phyloP scores from a whole-genome alignment of 2,797 vertebrate genomes.

The Eospalax fontanierii region DNA sequence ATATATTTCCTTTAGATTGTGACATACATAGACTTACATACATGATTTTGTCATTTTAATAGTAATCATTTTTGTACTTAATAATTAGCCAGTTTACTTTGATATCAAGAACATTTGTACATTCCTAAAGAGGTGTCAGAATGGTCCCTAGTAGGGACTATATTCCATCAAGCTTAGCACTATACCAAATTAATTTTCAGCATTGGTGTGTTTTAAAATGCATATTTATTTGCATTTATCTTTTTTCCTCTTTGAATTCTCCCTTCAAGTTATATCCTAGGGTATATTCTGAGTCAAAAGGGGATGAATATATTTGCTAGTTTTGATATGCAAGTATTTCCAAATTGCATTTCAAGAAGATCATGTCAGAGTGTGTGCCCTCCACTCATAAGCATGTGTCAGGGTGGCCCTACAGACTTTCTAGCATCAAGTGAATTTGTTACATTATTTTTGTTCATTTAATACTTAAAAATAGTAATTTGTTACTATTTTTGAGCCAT shows the following conservation, averaged over 20 bases:
- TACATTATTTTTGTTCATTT: slow-evolving; percentile 58
- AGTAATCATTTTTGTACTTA: slow-evolving; percentile 26
- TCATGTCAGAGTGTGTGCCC: background rate
- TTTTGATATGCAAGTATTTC: background rate
- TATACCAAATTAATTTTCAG: slow-evolving; percentile 47
- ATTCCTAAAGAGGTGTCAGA: background rate
- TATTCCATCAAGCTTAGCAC: background rate
- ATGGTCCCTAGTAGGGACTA: background rate
- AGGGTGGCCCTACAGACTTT: background rate
- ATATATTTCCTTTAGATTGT: slow-evolving; percentile 24
- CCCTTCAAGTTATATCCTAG: background rate
- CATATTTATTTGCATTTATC: background rate
- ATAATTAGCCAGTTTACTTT: slow-evolving; percentile 29
- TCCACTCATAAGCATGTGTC: background rate
- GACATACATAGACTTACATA: background rate
- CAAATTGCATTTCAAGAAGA: slow-evolving; percentile 66
- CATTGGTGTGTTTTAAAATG: slow-evolving; percentile 49
- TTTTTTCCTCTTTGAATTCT: slow-evolving; percentile 49
- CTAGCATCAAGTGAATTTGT: background rate
- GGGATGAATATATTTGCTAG: slow-evolving; percentile 7
- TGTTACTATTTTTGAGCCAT: slow-evolving; percentile 27
- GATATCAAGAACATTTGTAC: background rate
- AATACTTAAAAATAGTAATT: slow-evolving; percentile 64
- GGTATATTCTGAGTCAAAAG: slow-evolving; percentile 54
- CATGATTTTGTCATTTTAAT: background rate